phyloP scores from a whole-genome alignment of 2,113 vertebrate genomes.

The Stomatorhinus ivindoensis region DNA sequence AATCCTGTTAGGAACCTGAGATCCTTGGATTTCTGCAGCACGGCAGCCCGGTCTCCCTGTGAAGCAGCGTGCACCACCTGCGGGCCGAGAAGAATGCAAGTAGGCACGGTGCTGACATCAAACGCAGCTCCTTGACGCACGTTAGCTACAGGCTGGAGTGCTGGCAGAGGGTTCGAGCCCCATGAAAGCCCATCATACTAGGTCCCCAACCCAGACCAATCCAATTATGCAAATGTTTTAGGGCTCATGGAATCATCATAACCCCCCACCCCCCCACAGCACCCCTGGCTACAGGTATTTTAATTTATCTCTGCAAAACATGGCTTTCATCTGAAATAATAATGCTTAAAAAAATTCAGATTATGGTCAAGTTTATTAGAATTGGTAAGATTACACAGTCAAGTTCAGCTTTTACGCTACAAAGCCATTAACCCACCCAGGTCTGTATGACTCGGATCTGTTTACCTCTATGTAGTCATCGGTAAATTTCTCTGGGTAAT shows the following conservation, averaged over 20 bases:
- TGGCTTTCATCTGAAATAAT: background rate
- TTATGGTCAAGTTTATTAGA: background rate
- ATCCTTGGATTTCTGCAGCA: conserved; percentile 76
- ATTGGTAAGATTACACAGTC: background rate
- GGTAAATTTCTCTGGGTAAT: conserved; percentile 71
- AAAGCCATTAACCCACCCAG: background rate
- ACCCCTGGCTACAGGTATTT: background rate
- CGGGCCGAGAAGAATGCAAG: background rate
- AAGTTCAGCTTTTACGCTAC: background rate
- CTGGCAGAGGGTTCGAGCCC: background rate
- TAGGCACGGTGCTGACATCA: background rate
- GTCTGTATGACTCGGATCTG: background rate
- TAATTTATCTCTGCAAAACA: background rate
- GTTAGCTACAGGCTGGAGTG: background rate
- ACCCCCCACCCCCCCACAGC: no score
- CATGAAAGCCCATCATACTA: background rate
- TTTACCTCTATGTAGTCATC: conserved; percentile 82
- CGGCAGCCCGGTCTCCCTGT: conserved; percentile 62
- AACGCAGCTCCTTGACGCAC: background rate
- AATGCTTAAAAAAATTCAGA: background rate
- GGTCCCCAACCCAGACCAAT: background rate
- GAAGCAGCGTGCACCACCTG: conserved; percentile 81
- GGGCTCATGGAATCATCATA: background rate
- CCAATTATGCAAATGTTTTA: background rate
- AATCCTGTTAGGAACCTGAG: conserved; percentile 81